Conservation (phyloP, 2,797 vertebrate genomes). For the Petrocephalus schoutedeni region DNA sequence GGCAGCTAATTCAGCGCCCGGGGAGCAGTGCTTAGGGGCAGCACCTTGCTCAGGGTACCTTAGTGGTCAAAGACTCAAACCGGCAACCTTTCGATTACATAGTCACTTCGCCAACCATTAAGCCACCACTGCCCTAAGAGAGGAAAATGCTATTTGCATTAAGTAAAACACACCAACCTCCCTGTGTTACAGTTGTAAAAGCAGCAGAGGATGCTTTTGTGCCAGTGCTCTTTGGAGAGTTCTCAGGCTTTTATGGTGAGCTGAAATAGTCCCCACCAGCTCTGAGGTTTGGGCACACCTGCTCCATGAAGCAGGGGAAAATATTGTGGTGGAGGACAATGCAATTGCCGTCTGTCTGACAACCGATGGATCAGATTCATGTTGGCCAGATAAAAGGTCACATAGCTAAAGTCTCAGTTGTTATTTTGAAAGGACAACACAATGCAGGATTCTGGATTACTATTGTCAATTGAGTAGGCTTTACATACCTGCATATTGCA, state of each 20-base stretch:
- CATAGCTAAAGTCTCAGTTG: constrained; percentile 60
- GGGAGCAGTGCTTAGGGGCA: too few species aligned
- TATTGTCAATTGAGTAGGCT: constrained; percentile 46
- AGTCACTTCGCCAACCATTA: too few species aligned
- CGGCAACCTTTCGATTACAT: too few species aligned
- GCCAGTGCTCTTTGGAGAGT: background rate
- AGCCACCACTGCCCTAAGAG: too few species aligned
- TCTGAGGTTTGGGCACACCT: constrained; percentile 23
- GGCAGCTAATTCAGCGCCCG: too few species aligned
- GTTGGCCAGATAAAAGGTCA: constrained; percentile 67
- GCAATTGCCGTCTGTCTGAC: constrained; percentile 43
- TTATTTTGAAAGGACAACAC: constrained; percentile 67
- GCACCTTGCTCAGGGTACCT: too few species aligned
- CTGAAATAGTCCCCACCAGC: background rate
- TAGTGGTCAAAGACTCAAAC: too few species aligned
- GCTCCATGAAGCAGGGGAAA: constrained; percentile 34
- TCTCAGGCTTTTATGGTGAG: background rate
- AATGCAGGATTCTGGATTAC: constrained; percentile 38
- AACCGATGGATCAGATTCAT: constrained; percentile 59
- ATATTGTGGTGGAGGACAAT: constrained; percentile 55
- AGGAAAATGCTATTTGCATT: background rate
- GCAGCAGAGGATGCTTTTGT: background rate
- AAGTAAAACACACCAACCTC: background rate
- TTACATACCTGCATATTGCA: constrained; percentile 35
- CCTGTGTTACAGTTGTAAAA: background rate